Conservation (phyloP, 2,113 vertebrate genomes). For the Crotalus helleri region DNA sequence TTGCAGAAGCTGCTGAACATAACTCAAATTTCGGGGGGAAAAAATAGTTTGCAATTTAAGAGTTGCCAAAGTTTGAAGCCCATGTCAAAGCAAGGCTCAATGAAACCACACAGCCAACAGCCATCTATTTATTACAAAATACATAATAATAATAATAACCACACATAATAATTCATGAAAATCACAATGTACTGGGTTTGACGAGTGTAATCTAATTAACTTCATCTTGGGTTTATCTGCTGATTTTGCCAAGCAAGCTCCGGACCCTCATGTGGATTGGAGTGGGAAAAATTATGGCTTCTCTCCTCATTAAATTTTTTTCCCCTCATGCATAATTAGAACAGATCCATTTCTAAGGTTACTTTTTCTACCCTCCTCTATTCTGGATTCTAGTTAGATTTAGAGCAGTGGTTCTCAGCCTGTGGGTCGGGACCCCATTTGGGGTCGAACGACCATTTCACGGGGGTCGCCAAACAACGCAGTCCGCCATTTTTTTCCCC, state of each 20-base stretch:
- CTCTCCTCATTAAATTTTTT: neutral
- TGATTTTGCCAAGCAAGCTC: neutral
- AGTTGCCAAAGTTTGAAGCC: neutral
- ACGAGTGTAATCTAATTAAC: neutral
- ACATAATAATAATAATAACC: neutral
- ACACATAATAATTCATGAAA: neutral
- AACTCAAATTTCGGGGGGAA: neutral
- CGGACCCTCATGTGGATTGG: neutral
- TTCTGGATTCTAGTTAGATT: neutral
- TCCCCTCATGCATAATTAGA: neutral
- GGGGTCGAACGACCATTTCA: too few species aligned
- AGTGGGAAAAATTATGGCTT: conserved; percentile 1
- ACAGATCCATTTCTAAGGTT: neutral
- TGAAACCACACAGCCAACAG: neutral
- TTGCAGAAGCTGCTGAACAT: neutral
- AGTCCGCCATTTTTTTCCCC: too few species aligned
- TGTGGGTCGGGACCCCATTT: too few species aligned
- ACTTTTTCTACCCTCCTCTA: neutral
- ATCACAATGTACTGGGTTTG: neutral
- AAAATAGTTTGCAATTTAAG: neutral
- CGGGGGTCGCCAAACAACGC: too few species aligned
- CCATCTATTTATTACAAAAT: conserved; percentile 11
- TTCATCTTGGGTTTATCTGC: neutral
- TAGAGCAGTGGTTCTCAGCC: neutral
- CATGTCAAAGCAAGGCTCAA: neutral